Evolutionary conservation across 2,888 invertebrate species (phyloP).

Genomic region (Timandra comae): DNA sequence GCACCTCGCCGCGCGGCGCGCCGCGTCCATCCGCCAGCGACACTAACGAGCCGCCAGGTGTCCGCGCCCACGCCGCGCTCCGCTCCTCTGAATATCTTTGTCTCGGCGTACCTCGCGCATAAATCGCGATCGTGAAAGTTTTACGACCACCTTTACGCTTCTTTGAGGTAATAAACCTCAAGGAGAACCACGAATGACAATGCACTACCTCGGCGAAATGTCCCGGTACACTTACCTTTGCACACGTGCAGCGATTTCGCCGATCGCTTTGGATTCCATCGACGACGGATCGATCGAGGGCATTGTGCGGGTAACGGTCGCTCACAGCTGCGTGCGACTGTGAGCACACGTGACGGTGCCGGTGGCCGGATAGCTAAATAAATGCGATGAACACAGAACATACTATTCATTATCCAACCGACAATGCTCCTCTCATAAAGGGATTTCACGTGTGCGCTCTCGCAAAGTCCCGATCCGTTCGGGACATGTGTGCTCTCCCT

Average conservation of each 20-base stretch:
- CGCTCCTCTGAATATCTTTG: slow-evolving; percentile 67
- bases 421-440: slow-evolving; percentile 74
- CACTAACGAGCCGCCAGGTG: slow-evolving; percentile 73
- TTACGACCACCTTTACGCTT: slow-evolving; percentile 71
- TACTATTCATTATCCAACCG: slow-evolving; percentile 71
- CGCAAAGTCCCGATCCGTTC: slow-evolving; percentile 73
- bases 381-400: slow-evolving; percentile 60
- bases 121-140: slow-evolving; percentile 74
- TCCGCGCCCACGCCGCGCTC: slow-evolving; percentile 61
- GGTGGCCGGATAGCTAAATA: slow-evolving; percentile 75
- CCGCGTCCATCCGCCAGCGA: slow-evolving; percentile 34
- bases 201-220: slow-evolving; percentile 58
- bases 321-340: slow-evolving; percentile 63
- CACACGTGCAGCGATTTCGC: slow-evolving; percentile 69
- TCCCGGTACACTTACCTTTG: slow-evolving; percentile 52
- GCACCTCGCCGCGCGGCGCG: slow-evolving; percentile 41
- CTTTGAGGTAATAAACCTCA: slow-evolving; percentile 63
- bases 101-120: slow-evolving; percentile 61
- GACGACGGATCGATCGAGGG: slow-evolving; percentile 71
- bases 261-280: slow-evolving; percentile 65
- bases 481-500: slow-evolving; percentile 75
- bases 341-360: slow-evolving; percentile 68
- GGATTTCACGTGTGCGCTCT: slow-evolving; percentile 74
- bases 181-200: slow-evolving; percentile 49
- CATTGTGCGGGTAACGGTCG: slow-evolving; percentile 76